Percentiles rank a stretch among this genome's conserved stretches.
These are phyloP conservation scores for Capreolus pygargus DNA, from an alignment of 2,113 vertebrate species.

Conservation along the genomic window DNA sequence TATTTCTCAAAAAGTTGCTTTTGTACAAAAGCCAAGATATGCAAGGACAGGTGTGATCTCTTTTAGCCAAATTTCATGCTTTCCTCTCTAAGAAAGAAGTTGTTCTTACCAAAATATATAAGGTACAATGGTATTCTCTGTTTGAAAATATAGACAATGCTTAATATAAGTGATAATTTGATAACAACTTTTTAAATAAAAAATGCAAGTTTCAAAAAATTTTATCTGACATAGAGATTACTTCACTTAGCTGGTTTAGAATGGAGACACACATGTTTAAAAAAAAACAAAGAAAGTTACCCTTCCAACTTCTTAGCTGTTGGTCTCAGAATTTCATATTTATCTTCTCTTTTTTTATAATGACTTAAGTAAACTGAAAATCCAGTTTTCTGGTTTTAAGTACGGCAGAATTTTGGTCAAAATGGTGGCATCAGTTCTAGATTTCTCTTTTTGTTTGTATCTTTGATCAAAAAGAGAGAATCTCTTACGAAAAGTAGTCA, in stretches of 20 bases:
- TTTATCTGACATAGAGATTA: background rate
- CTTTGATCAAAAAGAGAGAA: background rate
- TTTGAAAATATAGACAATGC: background rate
- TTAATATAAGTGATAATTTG: background rate
- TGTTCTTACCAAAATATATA: background rate
- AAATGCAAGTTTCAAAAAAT: background rate
- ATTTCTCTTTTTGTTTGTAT: background rate
- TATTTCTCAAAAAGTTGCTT: background rate
- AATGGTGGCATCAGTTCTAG: background rate
- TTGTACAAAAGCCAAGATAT: background rate
- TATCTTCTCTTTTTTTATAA: background rate
- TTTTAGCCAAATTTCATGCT: background rate
- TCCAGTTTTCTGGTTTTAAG: background rate
- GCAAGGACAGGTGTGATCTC: background rate
- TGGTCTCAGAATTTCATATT: background rate
- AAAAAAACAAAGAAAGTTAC: background rate
- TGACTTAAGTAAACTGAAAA: background rate
- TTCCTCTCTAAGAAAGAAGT: background rate
- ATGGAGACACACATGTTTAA: rapidly evolving
- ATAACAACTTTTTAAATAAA: background rate
- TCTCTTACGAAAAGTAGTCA: background rate
- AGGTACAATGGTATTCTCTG: background rate
- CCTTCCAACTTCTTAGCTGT: background rate
- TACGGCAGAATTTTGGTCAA: background rate
- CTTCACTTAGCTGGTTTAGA: background rate